A percentile compares a stretch with the other conserved stretches of the same genome.
Conservation (phyloP, 2,113 vertebrate species). For the Boleophthalmus pectinirostris region DNA sequence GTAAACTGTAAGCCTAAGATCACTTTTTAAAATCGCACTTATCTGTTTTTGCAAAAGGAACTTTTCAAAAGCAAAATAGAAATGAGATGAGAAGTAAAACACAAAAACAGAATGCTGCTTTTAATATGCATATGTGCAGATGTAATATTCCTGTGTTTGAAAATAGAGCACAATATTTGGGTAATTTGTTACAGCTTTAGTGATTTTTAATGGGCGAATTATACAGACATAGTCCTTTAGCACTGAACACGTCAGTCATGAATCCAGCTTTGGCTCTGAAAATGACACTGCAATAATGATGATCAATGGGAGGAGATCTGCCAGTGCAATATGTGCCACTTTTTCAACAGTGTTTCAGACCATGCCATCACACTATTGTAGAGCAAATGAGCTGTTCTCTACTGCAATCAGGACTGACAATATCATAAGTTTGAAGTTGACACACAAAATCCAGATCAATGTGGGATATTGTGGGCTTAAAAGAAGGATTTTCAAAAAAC, state of each 20-base stretch:
- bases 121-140: background rate
- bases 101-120: background rate
- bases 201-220: constrained; percentile 1
- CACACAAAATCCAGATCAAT: constrained; percentile 48
- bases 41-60: no score
- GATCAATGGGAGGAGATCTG: constrained; percentile 10
- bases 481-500: constrained; percentile 40
- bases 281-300: constrained; percentile 23
- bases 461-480: constrained; percentile 22
- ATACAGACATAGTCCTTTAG: constrained; percentile 15
- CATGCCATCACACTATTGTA: constrained; percentile 30
- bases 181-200: background rate
- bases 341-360: constrained; percentile 26
- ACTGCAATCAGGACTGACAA: constrained; percentile 22
- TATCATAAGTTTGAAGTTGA: constrained; percentile 22
- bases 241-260: constrained; percentile 3
- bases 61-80: background rate
- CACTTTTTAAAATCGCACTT: no score
- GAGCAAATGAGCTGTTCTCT: constrained; percentile 20
- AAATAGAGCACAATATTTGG: background rate
- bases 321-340: background rate
- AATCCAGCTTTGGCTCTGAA: constrained; percentile 18
- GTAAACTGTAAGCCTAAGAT: no score
- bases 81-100: background rate
- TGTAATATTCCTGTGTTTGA: background rate